Conservation (phyloP, 1,140 invertebrate species). For the Pogonomyrmex californicus region DNA sequence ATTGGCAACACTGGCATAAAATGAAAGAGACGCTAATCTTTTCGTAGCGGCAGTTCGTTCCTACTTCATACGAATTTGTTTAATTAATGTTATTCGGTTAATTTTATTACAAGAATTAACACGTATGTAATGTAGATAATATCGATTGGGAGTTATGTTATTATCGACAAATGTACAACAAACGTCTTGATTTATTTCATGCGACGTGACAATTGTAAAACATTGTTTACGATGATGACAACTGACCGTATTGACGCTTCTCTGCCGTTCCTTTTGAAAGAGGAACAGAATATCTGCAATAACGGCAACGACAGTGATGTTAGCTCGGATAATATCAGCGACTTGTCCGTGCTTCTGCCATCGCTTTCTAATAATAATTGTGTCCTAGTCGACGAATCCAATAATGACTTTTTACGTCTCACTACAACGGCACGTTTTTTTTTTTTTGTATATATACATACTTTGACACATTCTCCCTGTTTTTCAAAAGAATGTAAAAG, state of each 20-base stretch:
- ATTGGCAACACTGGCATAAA: background rate
- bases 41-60: background rate
- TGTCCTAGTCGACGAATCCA: conserved; percentile 51
- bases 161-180: conserved; percentile 24
- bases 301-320: conserved; percentile 54
- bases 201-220: background rate
- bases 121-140: background rate
- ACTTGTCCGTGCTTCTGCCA: conserved; percentile 70
- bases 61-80: background rate
- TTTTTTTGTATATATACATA: background rate
- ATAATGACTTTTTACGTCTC: conserved; percentile 77
- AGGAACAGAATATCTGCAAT: conserved; percentile 55
- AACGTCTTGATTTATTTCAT: conserved; percentile 58
- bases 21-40: background rate
- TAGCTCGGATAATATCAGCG: conserved; percentile 64
- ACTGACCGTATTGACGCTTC: conserved; percentile 69
- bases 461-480: no score
- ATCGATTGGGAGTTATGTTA: background rate
- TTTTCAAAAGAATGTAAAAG: background rate
- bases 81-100: conserved; percentile 28
- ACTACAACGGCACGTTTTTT: conserved; percentile 75
- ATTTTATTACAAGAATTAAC: background rate
- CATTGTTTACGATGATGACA: conserved; percentile 61
- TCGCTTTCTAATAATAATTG: conserved; percentile 69
- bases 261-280: conserved; percentile 66